These are phyloP conservation scores for Lerista edwardsae DNA, from an alignment of 2,797 vertebrate genomes.

Conservation along the genomic window DNA sequence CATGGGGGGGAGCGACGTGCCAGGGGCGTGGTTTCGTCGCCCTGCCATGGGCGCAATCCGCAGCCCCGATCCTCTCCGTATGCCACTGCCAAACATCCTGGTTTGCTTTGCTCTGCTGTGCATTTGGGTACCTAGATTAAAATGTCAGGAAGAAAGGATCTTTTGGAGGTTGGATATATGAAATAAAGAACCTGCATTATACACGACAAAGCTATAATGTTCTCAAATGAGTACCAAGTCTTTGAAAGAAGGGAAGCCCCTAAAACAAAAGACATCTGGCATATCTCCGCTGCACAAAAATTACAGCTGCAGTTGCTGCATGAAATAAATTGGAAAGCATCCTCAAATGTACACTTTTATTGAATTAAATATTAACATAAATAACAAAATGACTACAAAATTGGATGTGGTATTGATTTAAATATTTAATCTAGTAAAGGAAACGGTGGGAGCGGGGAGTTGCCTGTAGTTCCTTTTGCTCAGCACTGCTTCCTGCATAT, in stretches of 20 bases:
- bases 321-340: slow-evolving; percentile 64
- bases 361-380: slow-evolving; percentile 77
- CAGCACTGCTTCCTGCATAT: slow-evolving; percentile 47
- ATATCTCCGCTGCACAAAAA: slow-evolving; percentile 52
- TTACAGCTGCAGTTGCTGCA: slow-evolving; percentile 58
- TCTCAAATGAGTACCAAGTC: not conserved
- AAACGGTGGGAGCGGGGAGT: slow-evolving; percentile 32
- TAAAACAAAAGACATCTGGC: slow-evolving; percentile 13
- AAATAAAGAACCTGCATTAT: not conserved
- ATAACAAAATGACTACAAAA: slow-evolving; percentile 62
- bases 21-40: no score
- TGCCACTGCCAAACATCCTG: not conserved
- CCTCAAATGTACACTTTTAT: slow-evolving; percentile 66
- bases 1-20: no score
- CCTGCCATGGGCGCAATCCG: no score
- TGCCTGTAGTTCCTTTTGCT: slow-evolving; percentile 62
- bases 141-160: not conserved
- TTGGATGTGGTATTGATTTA: slow-evolving; percentile 70
- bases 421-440: slow-evolving; percentile 69
- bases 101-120: not conserved
- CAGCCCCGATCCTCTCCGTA: no score
- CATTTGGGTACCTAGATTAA: not conserved
- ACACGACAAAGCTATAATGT: not conserved
- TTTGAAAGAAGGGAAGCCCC: slow-evolving; percentile 1
- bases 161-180: not conserved